Conservation (phyloP, 2,797 vertebrate genomes). For the Poecilia wingei region DNA sequence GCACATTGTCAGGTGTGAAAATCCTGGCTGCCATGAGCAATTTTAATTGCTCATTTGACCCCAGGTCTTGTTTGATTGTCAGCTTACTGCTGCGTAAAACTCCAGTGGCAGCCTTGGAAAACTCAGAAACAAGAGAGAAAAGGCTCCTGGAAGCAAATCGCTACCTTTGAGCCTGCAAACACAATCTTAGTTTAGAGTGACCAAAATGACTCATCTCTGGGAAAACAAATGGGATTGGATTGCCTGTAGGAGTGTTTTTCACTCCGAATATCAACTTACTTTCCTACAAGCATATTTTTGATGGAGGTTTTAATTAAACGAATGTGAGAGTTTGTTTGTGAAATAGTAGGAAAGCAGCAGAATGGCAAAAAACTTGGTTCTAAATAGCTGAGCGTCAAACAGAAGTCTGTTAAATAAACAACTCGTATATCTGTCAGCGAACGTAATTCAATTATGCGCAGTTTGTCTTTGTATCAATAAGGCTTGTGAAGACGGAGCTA, state of each 20-base stretch:
- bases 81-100: slow-evolving; percentile 49
- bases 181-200: slow-evolving; percentile 49
- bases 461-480: slow-evolving; percentile 59
- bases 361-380: slow-evolving; percentile 55
- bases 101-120: slow-evolving; percentile 35
- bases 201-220: slow-evolving; percentile 44
- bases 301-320: slow-evolving; percentile 74
- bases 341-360: slow-evolving; percentile 52
- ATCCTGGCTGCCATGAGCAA: slow-evolving; percentile 38
- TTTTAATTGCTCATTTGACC: slow-evolving; percentile 55
- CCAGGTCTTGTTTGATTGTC: slow-evolving; percentile 54
- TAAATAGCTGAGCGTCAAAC: slow-evolving; percentile 50
- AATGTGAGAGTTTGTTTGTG: slow-evolving; percentile 68
- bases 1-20: slow-evolving; percentile 40
- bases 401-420: slow-evolving; percentile 60
- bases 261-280: slow-evolving; percentile 65
- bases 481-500: neutral
- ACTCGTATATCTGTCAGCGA: slow-evolving; percentile 67
- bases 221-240: slow-evolving; percentile 61
- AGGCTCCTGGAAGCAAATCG: slow-evolving; percentile 55
- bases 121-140: slow-evolving; percentile 35
- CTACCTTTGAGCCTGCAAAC: slow-evolving; percentile 57
- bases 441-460: slow-evolving; percentile 36
- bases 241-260: slow-evolving; percentile 61
- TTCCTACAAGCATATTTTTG: slow-evolving; percentile 71